Percentiles rank a stretch among this genome's conserved stretches.
Conservation (phyloP, 2,113 vertebrate genomes). For the Haemorhous mexicanus region DNA sequence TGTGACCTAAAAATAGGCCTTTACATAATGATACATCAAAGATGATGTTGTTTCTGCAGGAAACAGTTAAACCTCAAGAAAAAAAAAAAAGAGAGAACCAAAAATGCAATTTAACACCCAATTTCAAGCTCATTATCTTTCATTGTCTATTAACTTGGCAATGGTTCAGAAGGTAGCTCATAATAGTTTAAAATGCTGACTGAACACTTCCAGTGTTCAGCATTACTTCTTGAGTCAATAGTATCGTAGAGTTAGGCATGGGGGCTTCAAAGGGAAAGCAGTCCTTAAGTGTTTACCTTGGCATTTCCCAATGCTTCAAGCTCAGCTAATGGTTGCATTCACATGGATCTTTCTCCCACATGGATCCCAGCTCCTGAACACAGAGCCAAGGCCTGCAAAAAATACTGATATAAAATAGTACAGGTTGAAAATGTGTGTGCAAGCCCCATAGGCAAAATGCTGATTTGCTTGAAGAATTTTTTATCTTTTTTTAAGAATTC, state of each 20-base stretch:
- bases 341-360: neutral
- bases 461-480: neutral
- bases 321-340: slow-evolving; percentile 8
- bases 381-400: neutral
- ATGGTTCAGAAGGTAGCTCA: slow-evolving; percentile 87
- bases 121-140: slow-evolving; percentile 91
- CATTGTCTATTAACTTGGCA: slow-evolving; percentile 89
- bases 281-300: slow-evolving; percentile 51
- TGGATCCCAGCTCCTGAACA: neutral
- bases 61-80: slow-evolving; percentile 81
- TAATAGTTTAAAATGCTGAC: slow-evolving; percentile 89
- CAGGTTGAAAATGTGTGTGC: neutral
- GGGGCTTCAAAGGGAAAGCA: slow-evolving; percentile 56
- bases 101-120: slow-evolving; percentile 89
- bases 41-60: slow-evolving; percentile 74
- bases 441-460: neutral
- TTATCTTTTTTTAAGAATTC: neutral
- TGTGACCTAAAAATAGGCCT: slow-evolving; percentile 69
- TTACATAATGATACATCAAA: slow-evolving; percentile 72
- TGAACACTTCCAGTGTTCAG: slow-evolving; percentile 79
- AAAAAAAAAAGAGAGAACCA: slow-evolving; percentile 73
- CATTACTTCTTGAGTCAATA: slow-evolving; percentile 74
- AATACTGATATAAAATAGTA: neutral
- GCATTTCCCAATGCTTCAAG: slow-evolving; percentile 1
- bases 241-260: slow-evolving; percentile 2